Percentiles rank a stretch among this genome's conserved stretches.
Conservation (phyloP, 2,888 invertebrate species). For the Drosophila ezoana region DNA sequence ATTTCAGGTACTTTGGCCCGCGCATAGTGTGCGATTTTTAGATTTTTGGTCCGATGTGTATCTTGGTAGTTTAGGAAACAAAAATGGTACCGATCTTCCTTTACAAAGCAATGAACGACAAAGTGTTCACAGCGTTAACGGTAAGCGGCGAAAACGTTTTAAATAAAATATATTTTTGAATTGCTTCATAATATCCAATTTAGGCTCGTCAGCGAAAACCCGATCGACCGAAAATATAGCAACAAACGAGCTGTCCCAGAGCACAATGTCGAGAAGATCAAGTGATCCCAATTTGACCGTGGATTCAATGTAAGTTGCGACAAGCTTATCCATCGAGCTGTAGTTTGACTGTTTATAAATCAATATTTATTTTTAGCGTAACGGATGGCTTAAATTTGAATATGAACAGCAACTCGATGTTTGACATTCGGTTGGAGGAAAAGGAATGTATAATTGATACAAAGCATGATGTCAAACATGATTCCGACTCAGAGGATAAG, state of each 20-base stretch:
- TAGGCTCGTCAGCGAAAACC: slow-evolving; percentile 91
- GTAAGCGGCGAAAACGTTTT: neutral
- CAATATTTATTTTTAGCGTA: slow-evolving; percentile 61
- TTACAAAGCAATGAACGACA: slow-evolving; percentile 79
- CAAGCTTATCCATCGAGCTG: neutral
- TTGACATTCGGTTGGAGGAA: slow-evolving; percentile 81
- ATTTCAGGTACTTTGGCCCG: slow-evolving; percentile 92
- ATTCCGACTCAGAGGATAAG: slow-evolving; percentile 68
- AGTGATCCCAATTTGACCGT: slow-evolving; percentile 94
- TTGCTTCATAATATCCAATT: slow-evolving; percentile 5
- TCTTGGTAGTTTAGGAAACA: slow-evolving; percentile 87
- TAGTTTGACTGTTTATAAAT: neutral
- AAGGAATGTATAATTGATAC: slow-evolving; percentile 37
- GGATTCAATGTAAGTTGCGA: slow-evolving; percentile 87
- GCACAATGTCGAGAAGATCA: slow-evolving; percentile 89
- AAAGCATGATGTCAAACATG: slow-evolving; percentile 55
- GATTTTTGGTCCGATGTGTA: slow-evolving; percentile 94
- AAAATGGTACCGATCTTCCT: slow-evolving; percentile 84
- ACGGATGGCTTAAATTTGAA: slow-evolving; percentile 79
- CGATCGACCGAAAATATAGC: slow-evolving; percentile 94
- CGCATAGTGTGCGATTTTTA: slow-evolving; percentile 93
- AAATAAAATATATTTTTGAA: neutral
- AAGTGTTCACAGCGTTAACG: slow-evolving; percentile 75
- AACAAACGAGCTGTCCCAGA: slow-evolving; percentile 87
- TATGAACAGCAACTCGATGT: slow-evolving; percentile 83